These are phyloP conservation scores for Pardosa pseudoannulata DNA, from an alignment of 2,888 invertebrate species.

Conservation along the genomic window DNA sequence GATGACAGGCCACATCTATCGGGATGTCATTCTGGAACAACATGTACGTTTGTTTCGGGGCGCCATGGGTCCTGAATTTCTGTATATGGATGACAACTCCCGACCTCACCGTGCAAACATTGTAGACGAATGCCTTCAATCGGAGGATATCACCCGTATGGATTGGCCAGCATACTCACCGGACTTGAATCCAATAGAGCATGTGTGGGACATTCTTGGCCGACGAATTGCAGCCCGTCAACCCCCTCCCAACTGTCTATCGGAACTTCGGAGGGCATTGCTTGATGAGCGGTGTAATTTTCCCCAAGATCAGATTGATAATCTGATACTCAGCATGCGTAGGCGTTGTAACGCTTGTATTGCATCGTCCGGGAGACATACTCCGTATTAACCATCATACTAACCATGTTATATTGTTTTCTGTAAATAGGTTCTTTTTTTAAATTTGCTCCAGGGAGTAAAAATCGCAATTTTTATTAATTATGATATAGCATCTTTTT, in stretches of 20 bases:
- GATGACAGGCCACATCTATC: slow-evolving; percentile 23
- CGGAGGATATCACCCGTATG: slow-evolving; percentile 1
- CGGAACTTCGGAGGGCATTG: slow-evolving; percentile 9
- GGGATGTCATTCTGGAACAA: slow-evolving; percentile 11
- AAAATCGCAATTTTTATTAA: background rate
- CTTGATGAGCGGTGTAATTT: background rate
- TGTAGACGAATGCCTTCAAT: background rate
- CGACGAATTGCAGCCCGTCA: slow-evolving; percentile 13
- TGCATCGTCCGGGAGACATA: background rate
- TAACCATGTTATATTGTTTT: background rate
- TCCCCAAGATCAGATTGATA: background rate
- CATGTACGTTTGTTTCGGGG: slow-evolving; percentile 21
- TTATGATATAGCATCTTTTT: background rate
- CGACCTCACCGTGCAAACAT: background rate
- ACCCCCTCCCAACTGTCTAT: slow-evolving; percentile 7
- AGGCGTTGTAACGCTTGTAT: background rate
- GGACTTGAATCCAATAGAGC: slow-evolving; percentile 5
- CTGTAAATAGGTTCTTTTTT: background rate
- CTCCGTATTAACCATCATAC: slow-evolving; percentile 1
- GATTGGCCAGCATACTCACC: slow-evolving; percentile 25
- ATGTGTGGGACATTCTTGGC: background rate
- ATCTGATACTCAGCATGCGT: slow-evolving; percentile 14
- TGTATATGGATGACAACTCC: slow-evolving; percentile 16
- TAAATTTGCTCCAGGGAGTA: background rate
- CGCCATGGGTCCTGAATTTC: slow-evolving; percentile 12